These are phyloP conservation scores for Thamnaconus septentrionalis DNA, from an alignment of 2,113 vertebrate species.

Conservation along the genomic window DNA sequence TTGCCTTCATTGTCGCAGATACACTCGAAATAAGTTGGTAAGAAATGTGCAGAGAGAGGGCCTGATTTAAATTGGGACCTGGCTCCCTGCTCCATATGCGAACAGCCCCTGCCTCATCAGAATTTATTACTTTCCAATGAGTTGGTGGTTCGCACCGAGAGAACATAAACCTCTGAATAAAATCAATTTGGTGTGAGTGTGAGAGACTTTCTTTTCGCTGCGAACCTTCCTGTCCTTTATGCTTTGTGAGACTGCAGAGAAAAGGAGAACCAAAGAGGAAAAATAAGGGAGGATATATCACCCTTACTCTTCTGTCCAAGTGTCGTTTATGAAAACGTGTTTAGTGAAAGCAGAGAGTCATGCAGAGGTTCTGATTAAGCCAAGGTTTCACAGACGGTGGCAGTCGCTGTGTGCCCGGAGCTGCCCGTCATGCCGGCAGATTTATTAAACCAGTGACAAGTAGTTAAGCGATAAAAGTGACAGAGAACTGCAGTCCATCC, in stretches of 20 bases:
- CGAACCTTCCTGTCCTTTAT: constrained; percentile 57
- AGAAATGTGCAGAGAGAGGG: constrained; percentile 28
- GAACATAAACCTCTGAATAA: constrained; percentile 71
- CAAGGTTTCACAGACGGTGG: constrained; percentile 66
- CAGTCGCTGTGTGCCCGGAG: constrained; percentile 39
- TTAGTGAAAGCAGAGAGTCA: constrained; percentile 53
- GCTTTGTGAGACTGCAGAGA: constrained; percentile 50
- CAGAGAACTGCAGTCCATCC: constrained; percentile 60
- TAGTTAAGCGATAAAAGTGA: constrained; percentile 72
- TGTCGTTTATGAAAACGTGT: constrained; percentile 72
- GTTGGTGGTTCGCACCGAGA: constrained; percentile 63
- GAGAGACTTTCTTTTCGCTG: constrained; percentile 21
- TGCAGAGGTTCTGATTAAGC: constrained; percentile 69
- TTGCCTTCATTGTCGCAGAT: constrained; percentile 10
- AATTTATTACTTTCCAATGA: constrained; percentile 71
- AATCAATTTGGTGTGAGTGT: constrained; percentile 71
- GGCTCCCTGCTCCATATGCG: constrained; percentile 47
- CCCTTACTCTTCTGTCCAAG: constrained; percentile 58
- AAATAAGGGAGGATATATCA: constrained; percentile 58
- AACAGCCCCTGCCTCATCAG: constrained; percentile 48
- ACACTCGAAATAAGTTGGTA: constrained; percentile 34
- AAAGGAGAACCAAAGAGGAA: constrained; percentile 17
- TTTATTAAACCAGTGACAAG: constrained; percentile 72
- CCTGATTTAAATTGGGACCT: constrained; percentile 48
- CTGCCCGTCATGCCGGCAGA: constrained; percentile 60